Conservation (phyloP, 2,797 vertebrate species). For the Lepus oiostolus region DNA sequence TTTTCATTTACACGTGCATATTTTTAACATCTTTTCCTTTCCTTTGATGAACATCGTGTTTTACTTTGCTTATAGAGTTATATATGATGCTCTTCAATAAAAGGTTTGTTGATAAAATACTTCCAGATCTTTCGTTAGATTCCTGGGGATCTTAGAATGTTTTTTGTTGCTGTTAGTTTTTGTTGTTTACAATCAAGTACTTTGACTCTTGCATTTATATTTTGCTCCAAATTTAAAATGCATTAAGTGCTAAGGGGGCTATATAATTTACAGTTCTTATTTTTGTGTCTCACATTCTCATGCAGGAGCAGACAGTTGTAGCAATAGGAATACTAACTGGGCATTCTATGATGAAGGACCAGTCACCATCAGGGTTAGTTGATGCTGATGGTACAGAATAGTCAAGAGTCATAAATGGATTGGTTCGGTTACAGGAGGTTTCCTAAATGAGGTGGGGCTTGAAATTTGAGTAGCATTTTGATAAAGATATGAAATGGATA, state of each 20-base stretch:
- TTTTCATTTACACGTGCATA: constrained; percentile 48
- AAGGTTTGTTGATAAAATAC: constrained; percentile 27
- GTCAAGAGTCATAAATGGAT: not conserved
- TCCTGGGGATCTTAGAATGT: constrained; percentile 1
- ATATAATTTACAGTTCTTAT: not conserved
- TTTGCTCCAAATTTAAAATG: constrained; percentile 43
- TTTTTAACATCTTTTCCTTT: constrained; percentile 15
- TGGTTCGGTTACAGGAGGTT: not conserved
- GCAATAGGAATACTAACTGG: not conserved
- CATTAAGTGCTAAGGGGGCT: not conserved
- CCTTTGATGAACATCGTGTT: not conserved
- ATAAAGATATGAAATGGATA: not conserved
- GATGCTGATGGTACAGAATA: not conserved
- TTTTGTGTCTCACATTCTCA: not conserved
- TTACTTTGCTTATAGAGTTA: not conserved
- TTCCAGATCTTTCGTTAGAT: constrained; percentile 33
- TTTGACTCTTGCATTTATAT: not conserved
- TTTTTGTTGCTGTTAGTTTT: constrained; percentile 51
- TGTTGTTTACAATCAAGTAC: constrained; percentile 24
- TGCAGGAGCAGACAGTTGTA: not conserved
- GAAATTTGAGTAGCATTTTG: not conserved
- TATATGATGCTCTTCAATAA: not conserved
- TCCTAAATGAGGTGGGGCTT: not conserved
- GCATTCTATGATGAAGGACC: not conserved
- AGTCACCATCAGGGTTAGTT: not conserved